Evolutionary conservation across 2,797 vertebrate genomes (phyloP), one percentile per base, ranked within the genome.

Genomic region (Poecilia picta): DNA sequence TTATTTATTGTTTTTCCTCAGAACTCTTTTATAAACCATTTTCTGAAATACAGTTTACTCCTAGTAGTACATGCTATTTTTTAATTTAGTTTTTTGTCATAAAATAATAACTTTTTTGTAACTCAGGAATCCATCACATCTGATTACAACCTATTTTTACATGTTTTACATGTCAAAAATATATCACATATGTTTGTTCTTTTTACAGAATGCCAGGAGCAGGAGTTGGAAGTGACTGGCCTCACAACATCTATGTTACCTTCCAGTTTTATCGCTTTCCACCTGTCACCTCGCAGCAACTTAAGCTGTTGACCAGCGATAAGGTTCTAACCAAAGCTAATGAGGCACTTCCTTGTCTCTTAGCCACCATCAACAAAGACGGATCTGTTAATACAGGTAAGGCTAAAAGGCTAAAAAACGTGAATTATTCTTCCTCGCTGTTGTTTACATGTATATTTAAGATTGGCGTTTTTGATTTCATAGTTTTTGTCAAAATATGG

Each of bases 181-280:
- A 53, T 39, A 23, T 31, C 4, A 23, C 6, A 66, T 68, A 43
- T 57, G 64, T 70, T 57, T 57, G 64, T 36, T 80, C 10, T 81
- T 75, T 23, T 78, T 75, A 49, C 91, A 99, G 98, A 89, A 74
- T 92, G 28, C 84, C 92, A n/a, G 87, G 87, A 77, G 89, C 89
- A 0, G 73, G 88, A 0, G 8, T 73, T 1, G 86, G 85, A 33
- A 73, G 84, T 0, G 92, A 86, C 0, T 97, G 96, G 97, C 98
- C 97, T 0, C 85, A 83, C 59, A 96, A 93, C 8, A 74, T 99
- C 89, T 96, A 97, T 89, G 95, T 99, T 93, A 99, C 97, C 80
- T 98, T 99, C 96, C 98, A 99, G 95, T 97, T 99, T 86, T 99
- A 99, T 89, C 97, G 97, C 12, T 99, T 99, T 73, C 96, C 97